Evolutionary conservation across 2,113 vertebrate species (phyloP).

Genomic region (Micronisus gabar): DNA sequence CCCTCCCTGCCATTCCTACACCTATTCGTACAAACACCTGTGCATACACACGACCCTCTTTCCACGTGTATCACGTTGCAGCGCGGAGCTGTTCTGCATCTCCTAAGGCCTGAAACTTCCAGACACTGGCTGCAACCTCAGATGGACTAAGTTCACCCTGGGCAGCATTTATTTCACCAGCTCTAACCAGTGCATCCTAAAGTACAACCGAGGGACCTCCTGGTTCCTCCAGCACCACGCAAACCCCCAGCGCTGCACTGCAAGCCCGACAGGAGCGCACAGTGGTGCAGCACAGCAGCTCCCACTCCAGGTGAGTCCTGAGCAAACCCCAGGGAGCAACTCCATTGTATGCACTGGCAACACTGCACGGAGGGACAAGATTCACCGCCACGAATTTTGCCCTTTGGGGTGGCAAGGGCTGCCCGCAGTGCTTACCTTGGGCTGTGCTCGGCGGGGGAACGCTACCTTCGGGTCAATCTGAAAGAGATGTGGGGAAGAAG

Average conservation of each 20-base stretch:
- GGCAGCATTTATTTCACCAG: not conserved
- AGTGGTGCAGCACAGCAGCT: not conserved
- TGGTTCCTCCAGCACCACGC: not conserved
- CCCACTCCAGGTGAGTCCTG: not conserved
- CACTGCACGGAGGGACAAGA: not conserved
- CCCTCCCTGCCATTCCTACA: not conserved
- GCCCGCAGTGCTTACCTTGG: slow-evolving; percentile 84
- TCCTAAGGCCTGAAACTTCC: not conserved
- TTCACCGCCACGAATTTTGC: not conserved
- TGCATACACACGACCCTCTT: not conserved
- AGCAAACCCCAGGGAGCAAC: not conserved
- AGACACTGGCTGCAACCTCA: rapidly evolving
- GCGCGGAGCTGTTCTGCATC: not conserved
- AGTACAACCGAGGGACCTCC: not conserved
- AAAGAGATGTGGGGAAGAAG: slow-evolving; percentile 48
- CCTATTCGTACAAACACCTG: not conserved
- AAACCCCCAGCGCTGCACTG: not conserved
- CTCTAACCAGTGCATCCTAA: not conserved
- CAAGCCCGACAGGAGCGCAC: not conserved
- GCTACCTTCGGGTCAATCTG: slow-evolving; percentile 99
- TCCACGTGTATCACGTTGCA: not conserved
- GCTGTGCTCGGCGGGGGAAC: slow-evolving; percentile 96
- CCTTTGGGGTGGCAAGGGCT: not conserved
- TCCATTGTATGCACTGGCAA: rapidly evolving
- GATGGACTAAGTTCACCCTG: not conserved